A percentile compares a stretch with the other conserved stretches of the same genome.
phyloP scores from a whole-genome alignment of 2,888 invertebrate species.

The Prosapia bicincta region DNA sequence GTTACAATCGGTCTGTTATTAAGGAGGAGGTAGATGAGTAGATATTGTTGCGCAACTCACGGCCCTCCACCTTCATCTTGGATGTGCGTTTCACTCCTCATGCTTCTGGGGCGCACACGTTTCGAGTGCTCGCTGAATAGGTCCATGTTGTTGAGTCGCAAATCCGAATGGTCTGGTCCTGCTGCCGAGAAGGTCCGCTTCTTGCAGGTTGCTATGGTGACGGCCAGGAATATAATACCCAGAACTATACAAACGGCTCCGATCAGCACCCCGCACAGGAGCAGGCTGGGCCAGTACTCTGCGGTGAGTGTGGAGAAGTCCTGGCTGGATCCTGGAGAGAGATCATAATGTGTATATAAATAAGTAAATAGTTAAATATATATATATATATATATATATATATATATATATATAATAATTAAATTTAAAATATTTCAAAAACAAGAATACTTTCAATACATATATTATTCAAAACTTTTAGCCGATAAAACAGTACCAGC shows the following conservation, averaged over 20 bases:
- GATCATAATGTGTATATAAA: no score
- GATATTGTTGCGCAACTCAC: neutral
- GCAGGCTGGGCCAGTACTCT: conserved; percentile 19
- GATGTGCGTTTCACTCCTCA: conserved; percentile 9
- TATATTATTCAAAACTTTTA: no score
- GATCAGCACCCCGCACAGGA: conserved; percentile 10
- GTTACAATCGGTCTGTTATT: no score
- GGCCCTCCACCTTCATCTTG: conserved; percentile 19
- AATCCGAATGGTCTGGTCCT: neutral
- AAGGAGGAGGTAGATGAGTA: no score
- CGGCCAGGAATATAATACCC: conserved; percentile 11
- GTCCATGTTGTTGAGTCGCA: conserved; percentile 16
- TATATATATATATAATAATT: no score
- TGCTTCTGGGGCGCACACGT: neutral
- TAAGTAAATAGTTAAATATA: no score
- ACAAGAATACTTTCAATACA: no score
- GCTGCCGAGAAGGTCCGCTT: neutral
- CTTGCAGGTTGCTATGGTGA: conserved; percentile 11
- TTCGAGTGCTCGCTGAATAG: neutral
- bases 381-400: no score
- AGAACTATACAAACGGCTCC: conserved; percentile 11
- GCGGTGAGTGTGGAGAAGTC: conserved; percentile 15
- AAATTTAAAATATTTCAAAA: no score
- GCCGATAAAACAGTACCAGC: no score
- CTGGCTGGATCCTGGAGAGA: neutral